Evolutionary conservation across 1,140 invertebrate genomes (phyloP), one percentile per base, ranked within the genome.

Genomic region (Lordiphosa clarofinis): DNA sequence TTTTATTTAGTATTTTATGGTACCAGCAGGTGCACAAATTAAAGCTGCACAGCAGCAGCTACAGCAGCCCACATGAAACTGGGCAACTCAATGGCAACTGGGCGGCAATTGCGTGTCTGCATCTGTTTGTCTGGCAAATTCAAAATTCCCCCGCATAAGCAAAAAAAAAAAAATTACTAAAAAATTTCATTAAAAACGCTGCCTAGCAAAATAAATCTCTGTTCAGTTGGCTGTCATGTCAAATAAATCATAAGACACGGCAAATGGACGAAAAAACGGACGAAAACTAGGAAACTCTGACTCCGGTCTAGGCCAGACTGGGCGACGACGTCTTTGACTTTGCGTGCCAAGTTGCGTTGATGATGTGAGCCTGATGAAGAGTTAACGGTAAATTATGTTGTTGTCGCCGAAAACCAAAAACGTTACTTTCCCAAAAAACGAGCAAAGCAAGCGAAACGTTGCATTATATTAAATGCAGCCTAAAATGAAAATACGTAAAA

Each of bases 161-260:
- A 4, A 19, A 19, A 19, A 42, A 63, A 78, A 55, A 15, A 46
- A 40, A 58, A 67, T 46, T 46, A 35, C 53, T 60, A 69, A 68
- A 49, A 54, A 69, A 69, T 68, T 68, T 68, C 76, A 79, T 79
- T 79, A 79, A 79, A 79, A 79, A 70, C 56, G 61, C 76, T 66
- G 44, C 71, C 69, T 74, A 67, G 76, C 61, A 61, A 74, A 67
- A 82, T 79, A 79, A 82, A 79, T 79, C 76, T 62, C 68, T 82
- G 75, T 79, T 82, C 76, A 69, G 47, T 79, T 74, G 75, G 69
- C 71, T 79, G 75, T 82, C 75, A 67, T 75, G 76, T 79, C 75
- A 79, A 82, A 79, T 79, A 79, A 79, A 79, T 79, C 75, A 79
- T 79, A 79, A 44, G 61, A 75, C 75, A 79, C 76, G 75, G 61